Base-by-base conservation (phyloP, 2,888 invertebrate species). In the Tachina lurida region DNA sequence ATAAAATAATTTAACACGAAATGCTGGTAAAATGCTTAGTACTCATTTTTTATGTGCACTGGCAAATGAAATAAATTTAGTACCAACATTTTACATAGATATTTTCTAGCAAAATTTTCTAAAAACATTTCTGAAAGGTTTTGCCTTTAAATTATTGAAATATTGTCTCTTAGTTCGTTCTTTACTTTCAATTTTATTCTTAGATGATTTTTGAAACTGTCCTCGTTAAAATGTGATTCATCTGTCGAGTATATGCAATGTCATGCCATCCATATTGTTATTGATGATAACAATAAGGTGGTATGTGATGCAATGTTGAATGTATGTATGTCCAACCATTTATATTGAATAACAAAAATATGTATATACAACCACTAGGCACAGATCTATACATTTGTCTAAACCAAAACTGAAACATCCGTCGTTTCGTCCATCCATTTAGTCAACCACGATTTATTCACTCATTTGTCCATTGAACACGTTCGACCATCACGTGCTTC, bases 401-500 rank as follows among this genome's bases (percentile, higher is more conserved):
- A 70, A 63, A 71, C 31, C 52, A 47, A 71, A 77, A 78, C 56
- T 54, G 45, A 70, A 56, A 56, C 71, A 79, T 75, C 41, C 75
- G 39, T 43, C 60, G 19, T 19, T 41, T 41, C 2, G 56, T 68
- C 49, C 73, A 73, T 86, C 84, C 87, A 87, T 73, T 84, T 84
- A 78, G 62, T 81, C 65, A 73, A 43, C 63, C 75, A 45, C 60
- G 62, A 65, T 49, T 63, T 70, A 75, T 73, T 68, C 62, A 78
- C 68, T 84, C 77, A 84, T 77, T 82, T 78, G 87, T 81, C 83
- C 81, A 85, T 83, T 75, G 67, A 84, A 81, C 84, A 86, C 87
- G 87, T 85, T 83, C 86, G 91, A 91, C 90, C 91, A 91, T 91
- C 92, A 91, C 91, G 92, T 92, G 91, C 91, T 91, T 83, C 71